These are phyloP conservation scores for Microtus richardsoni DNA, from an alignment of 2,113 vertebrate genomes.

Conservation along the genomic window DNA sequence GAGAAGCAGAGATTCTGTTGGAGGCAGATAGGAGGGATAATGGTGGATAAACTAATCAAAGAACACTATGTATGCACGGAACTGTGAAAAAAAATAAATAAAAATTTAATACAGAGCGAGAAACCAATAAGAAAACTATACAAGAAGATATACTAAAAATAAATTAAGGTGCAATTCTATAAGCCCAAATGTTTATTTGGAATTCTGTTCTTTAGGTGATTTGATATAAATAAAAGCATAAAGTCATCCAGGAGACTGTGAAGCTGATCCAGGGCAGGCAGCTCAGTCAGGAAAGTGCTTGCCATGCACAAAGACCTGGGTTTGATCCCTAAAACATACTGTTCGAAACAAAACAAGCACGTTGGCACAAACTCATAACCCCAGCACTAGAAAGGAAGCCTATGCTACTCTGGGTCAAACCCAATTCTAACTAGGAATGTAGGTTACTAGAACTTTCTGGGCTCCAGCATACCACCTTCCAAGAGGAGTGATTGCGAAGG, in stretches of 20 bases:
- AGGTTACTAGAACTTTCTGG: not conserved
- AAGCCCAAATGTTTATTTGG: not conserved
- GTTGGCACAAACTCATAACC: not conserved
- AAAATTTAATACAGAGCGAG: not conserved
- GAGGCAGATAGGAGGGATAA: no score
- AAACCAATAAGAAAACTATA: not conserved
- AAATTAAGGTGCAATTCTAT: not conserved
- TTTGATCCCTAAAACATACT: not conserved
- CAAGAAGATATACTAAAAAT: not conserved
- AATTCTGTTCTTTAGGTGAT: not conserved
- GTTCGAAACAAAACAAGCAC: not conserved
- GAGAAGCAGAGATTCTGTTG: not conserved
- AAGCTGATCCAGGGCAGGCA: no score
- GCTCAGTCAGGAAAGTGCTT: not conserved
- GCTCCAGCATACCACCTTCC: not conserved
- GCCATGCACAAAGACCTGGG: no score
- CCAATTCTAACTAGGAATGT: not conserved
- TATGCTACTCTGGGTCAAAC: not conserved
- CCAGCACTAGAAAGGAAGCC: not conserved
- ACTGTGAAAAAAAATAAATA: not conserved
- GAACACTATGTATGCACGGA: not conserved
- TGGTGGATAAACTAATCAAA: not conserved
- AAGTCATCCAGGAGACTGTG: not conserved
- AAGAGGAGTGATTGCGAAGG: not conserved
- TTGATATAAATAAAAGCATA: not conserved